Conservation (phyloP, 1,140 invertebrate genomes). For the Aporrectodea caliginosa region DNA sequence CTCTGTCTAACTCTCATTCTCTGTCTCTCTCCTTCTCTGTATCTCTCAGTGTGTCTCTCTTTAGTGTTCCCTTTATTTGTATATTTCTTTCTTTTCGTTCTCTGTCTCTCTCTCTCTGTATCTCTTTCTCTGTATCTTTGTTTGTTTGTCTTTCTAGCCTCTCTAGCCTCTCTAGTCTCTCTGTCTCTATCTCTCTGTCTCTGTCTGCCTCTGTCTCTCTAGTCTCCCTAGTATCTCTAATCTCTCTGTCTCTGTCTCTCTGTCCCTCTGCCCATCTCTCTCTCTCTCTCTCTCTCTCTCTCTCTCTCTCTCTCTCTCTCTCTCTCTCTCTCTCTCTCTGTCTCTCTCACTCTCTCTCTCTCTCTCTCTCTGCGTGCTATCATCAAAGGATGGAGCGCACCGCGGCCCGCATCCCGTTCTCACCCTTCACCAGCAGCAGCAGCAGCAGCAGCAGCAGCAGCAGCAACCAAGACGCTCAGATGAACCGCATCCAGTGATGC, state of each 20-base stretch:
- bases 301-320: slow-evolving; percentile 1
- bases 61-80: background rate
- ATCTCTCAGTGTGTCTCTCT: background rate
- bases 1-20: background rate
- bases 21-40: background rate
- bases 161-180: background rate
- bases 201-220: background rate
- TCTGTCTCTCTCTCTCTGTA: background rate
- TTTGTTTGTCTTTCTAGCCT: background rate
- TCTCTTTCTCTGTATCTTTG: background rate
- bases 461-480: background rate
- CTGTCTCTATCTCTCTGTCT: background rate
- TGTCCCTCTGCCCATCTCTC: background rate
- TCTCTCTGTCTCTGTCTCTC: background rate
- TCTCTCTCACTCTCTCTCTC: background rate
- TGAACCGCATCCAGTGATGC: background rate
- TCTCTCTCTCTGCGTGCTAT: slow-evolving; percentile 1
- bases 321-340: background rate
- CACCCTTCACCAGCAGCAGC: too few relatives aligned
- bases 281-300: background rate
- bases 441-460: too few relatives aligned
- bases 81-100: too few relatives aligned
- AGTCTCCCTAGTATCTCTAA: background rate
- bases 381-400: too few relatives aligned
- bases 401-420: too few relatives aligned